Conservation (phyloP, 2,888 invertebrate species). For the Polydrusus pterygomalis region DNA sequence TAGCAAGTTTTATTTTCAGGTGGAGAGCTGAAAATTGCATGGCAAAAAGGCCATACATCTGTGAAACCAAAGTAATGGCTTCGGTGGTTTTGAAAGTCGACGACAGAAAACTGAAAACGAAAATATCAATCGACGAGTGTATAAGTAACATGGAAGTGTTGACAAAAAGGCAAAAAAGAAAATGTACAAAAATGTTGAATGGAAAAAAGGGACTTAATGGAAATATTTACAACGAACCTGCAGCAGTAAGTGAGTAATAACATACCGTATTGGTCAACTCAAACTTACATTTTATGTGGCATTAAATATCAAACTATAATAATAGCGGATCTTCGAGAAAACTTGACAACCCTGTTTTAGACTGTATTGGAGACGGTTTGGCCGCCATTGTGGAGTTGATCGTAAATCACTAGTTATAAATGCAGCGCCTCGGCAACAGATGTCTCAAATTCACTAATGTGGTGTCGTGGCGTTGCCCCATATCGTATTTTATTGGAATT, state of each 20-base stretch:
- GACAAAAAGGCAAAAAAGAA: conserved; percentile 57
- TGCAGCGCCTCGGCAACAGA: too few relatives aligned
- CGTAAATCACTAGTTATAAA: too few relatives aligned
- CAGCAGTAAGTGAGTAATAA: conserved; percentile 58
- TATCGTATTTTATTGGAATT: too few relatives aligned
- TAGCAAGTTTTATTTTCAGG: conserved; percentile 67
- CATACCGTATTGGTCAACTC: background rate
- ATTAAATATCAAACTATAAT: too few relatives aligned
- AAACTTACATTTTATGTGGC: too few relatives aligned
- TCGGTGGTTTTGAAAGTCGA: conserved; percentile 57
- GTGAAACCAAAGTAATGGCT: conserved; percentile 71
- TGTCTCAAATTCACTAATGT: too few relatives aligned
- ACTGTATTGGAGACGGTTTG: too few relatives aligned
- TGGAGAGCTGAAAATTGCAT: conserved; percentile 80
- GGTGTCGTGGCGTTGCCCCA: too few relatives aligned
- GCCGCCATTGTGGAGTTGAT: too few relatives aligned
- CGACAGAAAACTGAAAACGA: conserved; percentile 55
- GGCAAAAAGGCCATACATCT: conserved; percentile 78
- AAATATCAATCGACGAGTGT: conserved; percentile 60
- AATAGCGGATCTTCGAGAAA: too few relatives aligned
- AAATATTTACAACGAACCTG: conserved; percentile 50
- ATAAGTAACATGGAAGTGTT: conserved; percentile 55
- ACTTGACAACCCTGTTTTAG: too few relatives aligned
- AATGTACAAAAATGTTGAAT: conserved; percentile 58
- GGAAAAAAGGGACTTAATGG: conserved; percentile 9